Evolutionary conservation across 92 coral and sea anemone genomes (phyloP).

Genomic region (Diadumene lineata): DNA sequence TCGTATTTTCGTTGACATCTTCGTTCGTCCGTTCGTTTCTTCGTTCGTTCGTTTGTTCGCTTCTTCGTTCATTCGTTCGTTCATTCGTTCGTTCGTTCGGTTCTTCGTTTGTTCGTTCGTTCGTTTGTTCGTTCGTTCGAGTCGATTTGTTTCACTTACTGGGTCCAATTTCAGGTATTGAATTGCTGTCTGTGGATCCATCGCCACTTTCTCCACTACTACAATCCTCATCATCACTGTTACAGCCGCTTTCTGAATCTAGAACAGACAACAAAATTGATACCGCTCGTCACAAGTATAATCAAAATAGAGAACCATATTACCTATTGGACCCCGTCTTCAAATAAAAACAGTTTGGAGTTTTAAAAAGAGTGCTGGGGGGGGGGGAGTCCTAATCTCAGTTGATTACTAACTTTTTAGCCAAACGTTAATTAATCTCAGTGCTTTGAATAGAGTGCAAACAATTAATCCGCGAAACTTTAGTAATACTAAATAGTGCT

Average conservation of each 20-base stretch:
- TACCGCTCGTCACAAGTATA: neutral
- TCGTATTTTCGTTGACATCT: neutral
- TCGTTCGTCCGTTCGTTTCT: neutral
- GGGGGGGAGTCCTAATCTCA: too few relatives aligned
- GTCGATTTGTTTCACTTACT: neutral
- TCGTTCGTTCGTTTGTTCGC: neutral
- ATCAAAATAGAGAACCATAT: too few relatives aligned
- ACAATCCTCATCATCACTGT: constrained; percentile 63
- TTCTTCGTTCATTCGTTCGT: neutral
- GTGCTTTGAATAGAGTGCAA: too few relatives aligned
- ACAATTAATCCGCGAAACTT: too few relatives aligned
- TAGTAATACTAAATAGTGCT: too few relatives aligned
- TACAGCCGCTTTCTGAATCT: constrained; percentile 12
- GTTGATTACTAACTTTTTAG: too few relatives aligned
- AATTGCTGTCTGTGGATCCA: neutral
- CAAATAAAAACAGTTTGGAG: too few relatives aligned
- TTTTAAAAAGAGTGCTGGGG: too few relatives aligned
- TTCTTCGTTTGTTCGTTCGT: neutral
- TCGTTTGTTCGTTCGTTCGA: neutral
- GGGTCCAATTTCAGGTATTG: neutral
- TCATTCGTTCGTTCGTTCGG: constrained; percentile 2
- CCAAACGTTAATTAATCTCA: too few relatives aligned
- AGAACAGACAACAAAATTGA: neutral
- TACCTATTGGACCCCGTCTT: too few relatives aligned
- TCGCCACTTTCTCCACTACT: constrained; percentile 17